Conservation (phyloP, 1,140 invertebrate genomes). For the Spodoptera litura region DNA sequence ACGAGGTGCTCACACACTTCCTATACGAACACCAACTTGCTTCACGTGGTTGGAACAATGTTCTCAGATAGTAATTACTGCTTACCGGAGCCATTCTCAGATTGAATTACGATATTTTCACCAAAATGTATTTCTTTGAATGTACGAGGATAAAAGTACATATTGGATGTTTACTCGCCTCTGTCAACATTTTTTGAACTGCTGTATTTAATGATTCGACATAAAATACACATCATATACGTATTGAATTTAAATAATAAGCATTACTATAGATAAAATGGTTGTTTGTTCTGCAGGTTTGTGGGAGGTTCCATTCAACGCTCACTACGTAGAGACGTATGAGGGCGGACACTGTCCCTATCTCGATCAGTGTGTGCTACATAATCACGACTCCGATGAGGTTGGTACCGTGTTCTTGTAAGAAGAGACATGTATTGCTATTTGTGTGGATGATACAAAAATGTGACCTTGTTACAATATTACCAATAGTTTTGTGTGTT, state of each 20-base stretch:
- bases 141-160: neutral
- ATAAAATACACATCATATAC: neutral
- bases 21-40: neutral
- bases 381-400: constrained; percentile 94
- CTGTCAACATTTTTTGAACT: constrained; percentile 9
- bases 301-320: constrained; percentile 97
- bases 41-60: constrained; percentile 2
- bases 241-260: neutral
- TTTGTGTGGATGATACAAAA: too few relatives aligned
- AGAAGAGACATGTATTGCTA: too few relatives aligned
- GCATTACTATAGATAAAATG: constrained; percentile 12
- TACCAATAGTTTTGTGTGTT: too few relatives aligned
- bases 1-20: constrained; percentile 11
- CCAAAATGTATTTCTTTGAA: neutral
- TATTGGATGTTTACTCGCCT: neutral
- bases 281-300: constrained; percentile 88
- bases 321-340: constrained; percentile 95
- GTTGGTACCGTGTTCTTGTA: constrained; percentile 70
- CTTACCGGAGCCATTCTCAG: neutral
- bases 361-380: constrained; percentile 96
- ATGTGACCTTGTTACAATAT: too few relatives aligned
- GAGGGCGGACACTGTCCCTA: constrained; percentile 97
- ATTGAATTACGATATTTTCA: neutral
- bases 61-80: constrained; percentile 1
- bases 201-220: neutral